Percentiles rank a stretch among this genome's conserved stretches.
phyloP scores from a whole-genome alignment of 2,888 invertebrate species.

The Agrotis exclamationis region DNA sequence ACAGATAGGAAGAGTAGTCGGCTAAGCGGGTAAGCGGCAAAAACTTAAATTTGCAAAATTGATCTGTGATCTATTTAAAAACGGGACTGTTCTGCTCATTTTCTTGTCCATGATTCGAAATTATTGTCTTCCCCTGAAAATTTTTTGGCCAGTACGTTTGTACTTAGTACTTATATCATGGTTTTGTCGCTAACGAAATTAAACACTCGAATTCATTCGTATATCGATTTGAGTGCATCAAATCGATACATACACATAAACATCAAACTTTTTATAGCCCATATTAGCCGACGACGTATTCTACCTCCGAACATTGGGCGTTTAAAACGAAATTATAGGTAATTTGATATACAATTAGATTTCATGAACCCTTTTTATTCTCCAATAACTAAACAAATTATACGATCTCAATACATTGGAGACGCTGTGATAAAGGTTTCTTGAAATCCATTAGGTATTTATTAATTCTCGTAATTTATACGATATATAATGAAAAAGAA shows the following conservation, averaged over 20 bases:
- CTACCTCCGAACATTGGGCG: conserved; percentile 59
- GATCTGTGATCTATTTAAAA: conserved; percentile 48
- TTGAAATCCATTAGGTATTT: conserved; percentile 67
- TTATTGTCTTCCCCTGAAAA: conserved; percentile 48
- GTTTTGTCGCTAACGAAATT: conserved; percentile 32
- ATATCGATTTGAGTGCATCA: conserved; percentile 34
- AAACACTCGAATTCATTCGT: conserved; percentile 30
- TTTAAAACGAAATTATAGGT: conserved; percentile 55
- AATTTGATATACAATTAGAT: conserved; percentile 65
- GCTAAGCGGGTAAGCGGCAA: conserved; percentile 49
- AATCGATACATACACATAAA: conserved; percentile 25
- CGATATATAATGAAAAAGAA: conserved; percentile 53
- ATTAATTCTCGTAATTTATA: conserved; percentile 62
- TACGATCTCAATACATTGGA: conserved; percentile 79
- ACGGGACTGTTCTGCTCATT: conserved; percentile 31
- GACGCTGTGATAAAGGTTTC: conserved; percentile 68
- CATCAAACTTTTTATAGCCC: conserved; percentile 11
- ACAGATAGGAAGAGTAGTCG: conserved; percentile 37
- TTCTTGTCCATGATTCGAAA: conserved; percentile 17
- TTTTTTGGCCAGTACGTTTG: conserved; percentile 13
- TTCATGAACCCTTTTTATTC: conserved; percentile 64
- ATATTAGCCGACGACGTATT: conserved; percentile 53
- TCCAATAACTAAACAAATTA: conserved; percentile 69
- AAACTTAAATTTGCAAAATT: conserved; percentile 19
- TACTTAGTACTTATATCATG: conserved; percentile 30